Percentiles rank a stretch among this genome's conserved stretches.
Conservation (phyloP, 2,888 invertebrate species). For the Drosophila kuntzei region DNA sequence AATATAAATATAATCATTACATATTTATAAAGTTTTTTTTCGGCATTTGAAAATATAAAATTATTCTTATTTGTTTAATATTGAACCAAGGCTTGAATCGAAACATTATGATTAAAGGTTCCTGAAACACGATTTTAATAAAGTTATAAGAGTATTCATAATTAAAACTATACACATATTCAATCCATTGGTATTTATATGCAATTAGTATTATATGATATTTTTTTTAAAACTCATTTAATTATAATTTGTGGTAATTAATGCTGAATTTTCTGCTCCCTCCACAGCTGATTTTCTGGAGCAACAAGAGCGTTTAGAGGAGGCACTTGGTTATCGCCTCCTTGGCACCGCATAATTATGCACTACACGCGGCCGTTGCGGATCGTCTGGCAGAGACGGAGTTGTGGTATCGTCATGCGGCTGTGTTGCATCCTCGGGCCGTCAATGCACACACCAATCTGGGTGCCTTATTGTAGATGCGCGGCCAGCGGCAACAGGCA, state of each 20-base stretch:
- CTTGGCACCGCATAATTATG: constrained; percentile 91
- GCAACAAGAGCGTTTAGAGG: constrained; percentile 90
- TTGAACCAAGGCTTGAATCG: too few relatives aligned
- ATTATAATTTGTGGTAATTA: background rate
- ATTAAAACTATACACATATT: too few relatives aligned
- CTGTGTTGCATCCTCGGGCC: constrained; percentile 88
- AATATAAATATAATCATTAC: too few relatives aligned
- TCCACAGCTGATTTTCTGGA: constrained; percentile 93
- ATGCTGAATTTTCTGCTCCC: constrained; percentile 24
- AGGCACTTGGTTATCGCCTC: constrained; percentile 93
- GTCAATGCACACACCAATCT: constrained; percentile 96
- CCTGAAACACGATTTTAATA: too few relatives aligned
- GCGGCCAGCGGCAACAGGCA: constrained; percentile 94
- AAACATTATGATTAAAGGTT: too few relatives aligned
- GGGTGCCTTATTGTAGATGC: constrained; percentile 96
- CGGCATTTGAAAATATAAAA: too few relatives aligned
- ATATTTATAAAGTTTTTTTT: too few relatives aligned
- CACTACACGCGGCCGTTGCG: constrained; percentile 94
- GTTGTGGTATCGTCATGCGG: constrained; percentile 90
- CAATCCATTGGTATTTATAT: too few relatives aligned
- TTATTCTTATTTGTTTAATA: too few relatives aligned
- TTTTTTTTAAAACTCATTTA: too few relatives aligned
- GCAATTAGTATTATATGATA: too few relatives aligned
- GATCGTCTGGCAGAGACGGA: constrained; percentile 93
- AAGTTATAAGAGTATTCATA: too few relatives aligned